A percentile compares a stretch with the other conserved stretches of the same genome.
Conservation (phyloP, 2,888 invertebrate genomes). For the Druceiella hillmani region DNA sequence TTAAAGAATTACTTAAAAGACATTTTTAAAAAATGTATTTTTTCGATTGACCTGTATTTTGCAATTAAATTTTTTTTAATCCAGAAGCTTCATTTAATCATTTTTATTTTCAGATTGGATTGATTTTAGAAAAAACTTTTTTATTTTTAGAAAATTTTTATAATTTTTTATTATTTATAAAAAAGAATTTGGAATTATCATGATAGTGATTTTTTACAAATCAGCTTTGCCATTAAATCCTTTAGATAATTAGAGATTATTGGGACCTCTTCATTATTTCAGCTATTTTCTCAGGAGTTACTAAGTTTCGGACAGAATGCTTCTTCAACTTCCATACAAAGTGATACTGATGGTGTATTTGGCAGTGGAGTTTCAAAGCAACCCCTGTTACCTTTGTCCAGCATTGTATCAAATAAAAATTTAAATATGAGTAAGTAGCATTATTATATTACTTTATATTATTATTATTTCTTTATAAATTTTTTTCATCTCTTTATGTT, state of each 20-base stretch:
- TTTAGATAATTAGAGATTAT: slow-evolving; percentile 13
- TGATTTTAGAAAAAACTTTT: too few species aligned
- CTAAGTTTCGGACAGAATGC: slow-evolving; percentile 43
- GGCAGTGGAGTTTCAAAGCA: slow-evolving; percentile 32
- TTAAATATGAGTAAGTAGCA: slow-evolving; percentile 44
- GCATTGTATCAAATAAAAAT: slow-evolving; percentile 39
- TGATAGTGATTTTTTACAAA: too few species aligned
- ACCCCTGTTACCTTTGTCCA: slow-evolving; percentile 36
- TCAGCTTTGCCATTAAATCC: too few species aligned
- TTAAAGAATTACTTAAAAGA: too few species aligned
- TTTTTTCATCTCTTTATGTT: slow-evolving; percentile 3
- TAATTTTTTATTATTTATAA: too few species aligned
- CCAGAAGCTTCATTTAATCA: too few species aligned
- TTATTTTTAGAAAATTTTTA: too few species aligned
- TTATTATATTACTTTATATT: slow-evolving; percentile 1
- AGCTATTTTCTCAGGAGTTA: slow-evolving; percentile 47
- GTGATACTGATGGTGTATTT: slow-evolving; percentile 32
- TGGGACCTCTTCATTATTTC: slow-evolving; percentile 20
- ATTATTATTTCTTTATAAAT: neutral
- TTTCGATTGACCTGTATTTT: too few species aligned
- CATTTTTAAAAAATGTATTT: too few species aligned
- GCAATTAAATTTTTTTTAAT: too few species aligned
- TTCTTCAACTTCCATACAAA: slow-evolving; percentile 28
- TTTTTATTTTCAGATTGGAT: slow-evolving; percentile 3
- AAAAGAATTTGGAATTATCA: too few species aligned